Conservation (phyloP, 2,113 vertebrate species). For the Eolophus roseicapilla region DNA sequence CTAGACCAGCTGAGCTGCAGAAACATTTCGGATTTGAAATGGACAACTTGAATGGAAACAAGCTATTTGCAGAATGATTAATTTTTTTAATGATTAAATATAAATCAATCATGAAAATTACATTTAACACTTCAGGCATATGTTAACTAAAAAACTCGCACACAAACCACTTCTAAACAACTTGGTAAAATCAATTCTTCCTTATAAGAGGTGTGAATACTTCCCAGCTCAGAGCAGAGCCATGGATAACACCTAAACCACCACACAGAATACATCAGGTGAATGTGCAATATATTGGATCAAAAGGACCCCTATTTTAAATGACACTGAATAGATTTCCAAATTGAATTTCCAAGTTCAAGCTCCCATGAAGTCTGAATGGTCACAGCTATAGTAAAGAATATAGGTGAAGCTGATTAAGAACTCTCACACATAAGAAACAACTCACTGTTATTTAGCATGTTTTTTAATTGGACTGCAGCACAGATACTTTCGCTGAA, state of each 20-base stretch:
- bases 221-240: not conserved
- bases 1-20: not conserved
- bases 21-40: not conserved
- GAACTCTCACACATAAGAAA: not conserved
- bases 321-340: not conserved
- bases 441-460: not conserved
- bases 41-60: not conserved
- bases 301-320: not conserved
- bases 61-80: not conserved
- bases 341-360: not conserved
- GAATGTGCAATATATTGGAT: not conserved
- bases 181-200: not conserved
- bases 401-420: not conserved
- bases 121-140: not conserved
- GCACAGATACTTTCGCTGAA: conserved; percentile 12
- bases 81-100: not conserved
- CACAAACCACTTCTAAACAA: not conserved
- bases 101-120: not conserved
- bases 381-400: not conserved
- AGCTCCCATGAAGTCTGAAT: not conserved
- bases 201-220: not conserved
- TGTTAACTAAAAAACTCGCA: not conserved
- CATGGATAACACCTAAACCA: not conserved
- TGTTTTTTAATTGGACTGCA: conserved; percentile 60
- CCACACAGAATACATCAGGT: not conserved